phyloP scores from a whole-genome alignment of 2,797 vertebrate species.

The Ispidina picta region DNA sequence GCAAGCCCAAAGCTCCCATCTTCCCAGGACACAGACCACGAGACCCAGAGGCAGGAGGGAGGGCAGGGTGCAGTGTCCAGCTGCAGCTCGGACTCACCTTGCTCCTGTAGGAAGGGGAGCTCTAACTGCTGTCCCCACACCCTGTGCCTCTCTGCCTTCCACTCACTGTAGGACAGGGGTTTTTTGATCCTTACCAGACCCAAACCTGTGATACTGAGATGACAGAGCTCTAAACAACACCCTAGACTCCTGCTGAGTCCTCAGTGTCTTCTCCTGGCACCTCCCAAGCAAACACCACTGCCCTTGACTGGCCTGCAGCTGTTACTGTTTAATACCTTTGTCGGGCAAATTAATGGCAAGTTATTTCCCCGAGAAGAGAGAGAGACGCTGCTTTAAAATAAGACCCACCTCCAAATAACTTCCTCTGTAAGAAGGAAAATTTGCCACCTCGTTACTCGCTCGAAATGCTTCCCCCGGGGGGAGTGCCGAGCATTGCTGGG shows the following conservation, averaged over 20 bases:
- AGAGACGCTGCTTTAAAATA: neutral
- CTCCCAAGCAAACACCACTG: neutral
- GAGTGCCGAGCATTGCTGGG: rapidly evolving
- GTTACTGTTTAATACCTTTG: neutral
- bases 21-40: neutral
- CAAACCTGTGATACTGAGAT: neutral
- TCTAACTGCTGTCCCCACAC: neutral
- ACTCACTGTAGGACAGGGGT: neutral
- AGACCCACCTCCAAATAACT: neutral
- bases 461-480: neutral
- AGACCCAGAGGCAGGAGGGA: neutral
- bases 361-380: neutral
- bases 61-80: neutral
- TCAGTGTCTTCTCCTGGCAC: neutral
- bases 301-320: neutral
- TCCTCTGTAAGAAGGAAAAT: conserved; percentile 13
- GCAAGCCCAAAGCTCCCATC: neutral
- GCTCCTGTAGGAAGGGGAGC: neutral
- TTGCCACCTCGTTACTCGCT: neutral
- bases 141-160: neutral
- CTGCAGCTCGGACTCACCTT: neutral
- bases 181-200: neutral
- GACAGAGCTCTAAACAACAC: neutral
- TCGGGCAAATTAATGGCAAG: neutral
- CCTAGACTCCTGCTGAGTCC: neutral